A percentile compares a stretch with the other conserved stretches of the same genome.
Evolutionary conservation across 2,113 vertebrate genomes (phyloP).

Genomic region (Cacatua alba): DNA sequence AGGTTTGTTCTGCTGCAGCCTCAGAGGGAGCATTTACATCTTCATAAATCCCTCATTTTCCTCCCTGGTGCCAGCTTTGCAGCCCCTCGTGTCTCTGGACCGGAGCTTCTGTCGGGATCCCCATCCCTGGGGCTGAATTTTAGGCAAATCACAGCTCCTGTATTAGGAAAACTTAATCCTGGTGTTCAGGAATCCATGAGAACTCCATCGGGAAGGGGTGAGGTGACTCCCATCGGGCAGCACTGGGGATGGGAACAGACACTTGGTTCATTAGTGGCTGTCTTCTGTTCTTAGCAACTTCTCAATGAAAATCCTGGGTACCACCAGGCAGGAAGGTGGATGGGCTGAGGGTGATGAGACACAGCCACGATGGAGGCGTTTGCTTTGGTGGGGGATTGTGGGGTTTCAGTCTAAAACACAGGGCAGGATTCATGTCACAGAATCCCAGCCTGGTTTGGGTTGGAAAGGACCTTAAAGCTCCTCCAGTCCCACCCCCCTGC

Average conservation of each 20-base stretch:
- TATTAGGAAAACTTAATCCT: not conserved
- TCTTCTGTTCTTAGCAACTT: not conserved
- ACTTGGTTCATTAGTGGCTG: not conserved
- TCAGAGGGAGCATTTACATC: too few relatives aligned
- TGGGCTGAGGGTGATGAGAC: too few relatives aligned
- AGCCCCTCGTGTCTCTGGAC: not conserved
- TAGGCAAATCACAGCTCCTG: not conserved
- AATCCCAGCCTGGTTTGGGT: not conserved
- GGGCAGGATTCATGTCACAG: not conserved
- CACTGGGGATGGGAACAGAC: not conserved
- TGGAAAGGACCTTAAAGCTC: not conserved
- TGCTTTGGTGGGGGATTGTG: not conserved
- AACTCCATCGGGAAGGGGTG: rapidly evolving
- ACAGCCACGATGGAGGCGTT: too few relatives aligned
- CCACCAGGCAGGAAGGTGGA: too few relatives aligned
- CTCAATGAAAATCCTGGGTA: too few relatives aligned
- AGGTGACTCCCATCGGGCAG: not conserved
- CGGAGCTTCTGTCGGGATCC: not conserved
- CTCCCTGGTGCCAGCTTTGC: not conserved
- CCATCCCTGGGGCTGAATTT: not conserved
- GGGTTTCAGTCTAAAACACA: not conserved
- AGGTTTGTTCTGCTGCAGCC: too few relatives aligned
- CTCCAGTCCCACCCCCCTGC: not conserved
- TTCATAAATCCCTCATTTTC: not conserved
- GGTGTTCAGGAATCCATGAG: rapidly evolving